phyloP scores from a whole-genome alignment of 2,797 vertebrate genomes.

The Siniperca obscura region DNA sequence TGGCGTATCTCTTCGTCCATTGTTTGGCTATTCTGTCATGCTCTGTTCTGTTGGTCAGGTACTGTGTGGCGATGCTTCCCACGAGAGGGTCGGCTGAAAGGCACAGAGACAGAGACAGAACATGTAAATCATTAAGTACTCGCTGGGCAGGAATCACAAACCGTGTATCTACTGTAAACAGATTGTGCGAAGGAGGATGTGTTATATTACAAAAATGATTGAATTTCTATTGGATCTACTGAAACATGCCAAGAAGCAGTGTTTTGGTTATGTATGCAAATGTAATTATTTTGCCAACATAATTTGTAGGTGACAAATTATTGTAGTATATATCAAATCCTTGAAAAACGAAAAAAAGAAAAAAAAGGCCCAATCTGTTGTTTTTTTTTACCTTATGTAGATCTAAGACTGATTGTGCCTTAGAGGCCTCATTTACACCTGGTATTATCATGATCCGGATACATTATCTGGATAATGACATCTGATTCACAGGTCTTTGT shows the following conservation, averaged over 20 bases:
- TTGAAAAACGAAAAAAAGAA: not conserved
- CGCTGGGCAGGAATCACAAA: constrained; percentile 1
- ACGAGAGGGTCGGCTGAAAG: constrained; percentile 95
- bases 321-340: not conserved
- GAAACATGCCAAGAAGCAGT: not conserved
- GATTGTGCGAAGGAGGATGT: not conserved
- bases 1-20: constrained; percentile 98
- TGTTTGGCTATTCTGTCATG: constrained; percentile 99
- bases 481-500: not conserved
- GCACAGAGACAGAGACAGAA: constrained; percentile 3
- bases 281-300: not conserved
- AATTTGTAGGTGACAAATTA: not conserved
- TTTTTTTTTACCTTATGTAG: not conserved
- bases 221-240: not conserved
- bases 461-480: not conserved
- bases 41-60: constrained; percentile 99
- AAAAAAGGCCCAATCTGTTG: not conserved
- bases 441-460: not conserved
- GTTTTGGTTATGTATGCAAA: not conserved
- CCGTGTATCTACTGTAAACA: not conserved
- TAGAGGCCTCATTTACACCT: not conserved
- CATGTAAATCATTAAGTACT: not conserved
- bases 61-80: constrained; percentile 98
- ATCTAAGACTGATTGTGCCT: not conserved
- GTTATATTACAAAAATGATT: not conserved